Evolutionary conservation across 1,140 invertebrate genomes (phyloP).

Genomic region (Solenopsis invicta): DNA sequence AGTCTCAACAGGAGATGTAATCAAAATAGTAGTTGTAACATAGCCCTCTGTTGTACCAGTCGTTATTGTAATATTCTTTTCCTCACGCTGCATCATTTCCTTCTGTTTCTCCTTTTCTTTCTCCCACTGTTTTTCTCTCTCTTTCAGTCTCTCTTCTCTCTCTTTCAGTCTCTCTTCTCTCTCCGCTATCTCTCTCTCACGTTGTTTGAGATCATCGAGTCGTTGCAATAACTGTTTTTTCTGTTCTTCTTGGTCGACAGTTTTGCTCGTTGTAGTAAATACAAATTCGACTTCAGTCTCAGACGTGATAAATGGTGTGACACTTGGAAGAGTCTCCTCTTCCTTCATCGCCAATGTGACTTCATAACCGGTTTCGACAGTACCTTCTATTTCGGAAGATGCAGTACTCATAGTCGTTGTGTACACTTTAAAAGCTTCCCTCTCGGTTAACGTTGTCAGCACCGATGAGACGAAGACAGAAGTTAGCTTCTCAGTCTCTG

Average conservation of each 20-base stretch:
- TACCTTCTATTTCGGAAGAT: background rate
- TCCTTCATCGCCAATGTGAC: background rate
- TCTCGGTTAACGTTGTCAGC: conserved; percentile 37
- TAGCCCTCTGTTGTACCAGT: background rate
- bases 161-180: conserved; percentile 26
- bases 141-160: conserved; percentile 17
- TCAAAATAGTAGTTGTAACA: background rate
- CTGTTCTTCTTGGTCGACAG: background rate
- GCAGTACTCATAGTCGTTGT: background rate
- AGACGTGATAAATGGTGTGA: conserved; percentile 1
- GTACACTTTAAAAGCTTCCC: background rate
- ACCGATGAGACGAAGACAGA: conserved; percentile 12
- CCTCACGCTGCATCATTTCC: conserved; percentile 29
- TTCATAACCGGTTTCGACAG: background rate
- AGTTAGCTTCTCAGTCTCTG: conserved; percentile 4
- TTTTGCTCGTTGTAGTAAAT: conserved; percentile 12
- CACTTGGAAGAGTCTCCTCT: background rate
- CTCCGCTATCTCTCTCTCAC: conserved; percentile 10
- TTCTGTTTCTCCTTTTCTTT: conserved; percentile 29
- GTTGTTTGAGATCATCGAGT: background rate
- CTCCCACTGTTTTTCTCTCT: conserved; percentile 7
- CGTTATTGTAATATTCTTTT: background rate
- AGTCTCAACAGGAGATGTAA: background rate
- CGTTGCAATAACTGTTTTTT: conserved; percentile 1
- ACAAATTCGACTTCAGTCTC: conserved; percentile 14